Evolutionary conservation across 2,888 invertebrate species (phyloP), one percentile per base, ranked within the genome.

Genomic region (Byasa hedistus): DNA sequence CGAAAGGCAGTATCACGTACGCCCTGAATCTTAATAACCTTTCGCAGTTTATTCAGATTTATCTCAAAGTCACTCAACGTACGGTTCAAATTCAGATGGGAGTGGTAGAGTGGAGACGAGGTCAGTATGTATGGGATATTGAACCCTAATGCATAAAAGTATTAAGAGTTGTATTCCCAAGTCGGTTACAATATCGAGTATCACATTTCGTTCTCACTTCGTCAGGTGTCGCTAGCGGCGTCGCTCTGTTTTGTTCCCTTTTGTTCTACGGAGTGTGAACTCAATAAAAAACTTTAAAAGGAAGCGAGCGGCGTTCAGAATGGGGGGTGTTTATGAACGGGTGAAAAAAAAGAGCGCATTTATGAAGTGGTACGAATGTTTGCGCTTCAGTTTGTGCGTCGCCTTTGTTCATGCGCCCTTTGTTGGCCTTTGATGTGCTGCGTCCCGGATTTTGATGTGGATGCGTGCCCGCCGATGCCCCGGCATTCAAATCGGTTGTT

Each of bases 171-270:
- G 69, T 76, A 74, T 75, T 70, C 69, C 61, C 66, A 70, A 73
- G 22, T 56, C 12, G 64, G 66, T 51, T 39, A 65, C 65, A 58
- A 65, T 64, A 66, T 69, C 67, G 65, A 76, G 84, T 88, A 89
- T 91, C 89, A 79, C 83, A 85, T 91, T 90, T 86, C 91, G 78
- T 87, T 89, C 87, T 86, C 89, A 89, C 89, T 87, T 85, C 87
- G 82, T 87, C 88, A 89, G 89, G 90, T 90, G 90, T 90, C 89
- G 90, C 87, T 85, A 73, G 81, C 86, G 85, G 87, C 87, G 80
- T 79, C 79, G 82, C 83, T 85, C 87, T 86, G 83, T 89, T 89
- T 89, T 88, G 81, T 77, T 84, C 82, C 76, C 86, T 87, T 88
- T 89, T 88, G 87, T 90, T 88, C 86, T 87, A 85, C 79, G 78